Conservation (phyloP, 2,113 vertebrate genomes). For the Arvicanthis niloticus region DNA sequence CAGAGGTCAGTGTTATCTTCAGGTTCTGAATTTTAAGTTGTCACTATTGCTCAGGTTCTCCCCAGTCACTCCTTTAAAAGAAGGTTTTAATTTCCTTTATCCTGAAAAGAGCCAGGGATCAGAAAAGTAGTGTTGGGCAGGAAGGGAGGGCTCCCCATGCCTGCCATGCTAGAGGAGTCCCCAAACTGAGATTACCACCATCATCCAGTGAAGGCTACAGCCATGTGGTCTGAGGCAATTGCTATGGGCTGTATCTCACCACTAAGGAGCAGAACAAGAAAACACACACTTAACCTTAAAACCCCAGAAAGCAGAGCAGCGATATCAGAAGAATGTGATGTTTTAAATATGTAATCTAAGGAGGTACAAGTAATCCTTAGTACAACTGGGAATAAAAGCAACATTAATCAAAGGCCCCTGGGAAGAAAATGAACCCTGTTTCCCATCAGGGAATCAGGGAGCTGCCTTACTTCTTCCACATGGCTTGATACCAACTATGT, state of each 20-base stretch:
- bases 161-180: not conserved
- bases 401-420: constrained; percentile 43
- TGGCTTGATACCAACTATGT: constrained; percentile 19
- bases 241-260: too few species aligned
- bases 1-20: not conserved
- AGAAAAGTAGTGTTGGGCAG: not conserved
- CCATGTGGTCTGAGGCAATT: not conserved
- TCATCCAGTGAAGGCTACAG: not conserved
- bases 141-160: not conserved
- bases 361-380: constrained; percentile 55
- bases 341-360: constrained; percentile 23
- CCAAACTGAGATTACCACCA: not conserved
- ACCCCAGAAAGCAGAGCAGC: not conserved
- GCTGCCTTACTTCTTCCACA: constrained; percentile 61
- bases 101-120: not conserved
- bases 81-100: not conserved
- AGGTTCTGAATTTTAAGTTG: constrained; percentile 20
- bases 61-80: not conserved
- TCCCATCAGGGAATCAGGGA: constrained; percentile 50
- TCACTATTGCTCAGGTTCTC: not conserved
- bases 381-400: constrained; percentile 65
- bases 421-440: constrained; percentile 46
- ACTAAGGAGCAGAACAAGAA: not conserved
- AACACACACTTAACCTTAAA: not conserved
- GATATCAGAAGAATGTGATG: not conserved